phyloP scores from a whole-genome alignment of 2,113 vertebrate genomes.

The Spizaetus ornatus region DNA sequence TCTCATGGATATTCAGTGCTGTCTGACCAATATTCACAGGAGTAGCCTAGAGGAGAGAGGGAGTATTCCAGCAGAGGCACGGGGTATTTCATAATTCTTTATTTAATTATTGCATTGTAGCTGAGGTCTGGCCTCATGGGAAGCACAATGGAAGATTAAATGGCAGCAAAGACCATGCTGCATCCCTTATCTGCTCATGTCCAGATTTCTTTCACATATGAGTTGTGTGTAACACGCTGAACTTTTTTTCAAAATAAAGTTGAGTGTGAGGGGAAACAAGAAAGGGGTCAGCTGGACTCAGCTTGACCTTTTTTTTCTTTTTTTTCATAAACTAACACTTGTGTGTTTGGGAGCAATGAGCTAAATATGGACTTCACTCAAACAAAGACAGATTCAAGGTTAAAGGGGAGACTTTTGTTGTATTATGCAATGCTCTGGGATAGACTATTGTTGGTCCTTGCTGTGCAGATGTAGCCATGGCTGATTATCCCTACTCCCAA shows the following conservation, averaged over 20 bases:
- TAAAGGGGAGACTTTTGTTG: constrained; percentile 20
- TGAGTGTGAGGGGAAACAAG: background rate
- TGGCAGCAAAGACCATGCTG: background rate
- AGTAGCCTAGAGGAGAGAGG: background rate
- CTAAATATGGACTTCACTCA: background rate
- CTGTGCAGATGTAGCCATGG: constrained; percentile 46
- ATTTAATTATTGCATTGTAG: constrained; percentile 17
- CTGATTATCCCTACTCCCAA: constrained; percentile 50
- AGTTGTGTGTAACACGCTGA: background rate
- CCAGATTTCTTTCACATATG: background rate
- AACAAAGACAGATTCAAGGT: constrained; percentile 15
- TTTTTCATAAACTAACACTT: background rate
- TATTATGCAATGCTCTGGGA: constrained; percentile 34
- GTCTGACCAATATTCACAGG: background rate
- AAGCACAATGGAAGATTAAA: constrained; percentile 5
- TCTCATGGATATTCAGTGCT: background rate
- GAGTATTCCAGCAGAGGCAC: background rate
- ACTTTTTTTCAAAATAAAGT: background rate
- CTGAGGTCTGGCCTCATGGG: background rate
- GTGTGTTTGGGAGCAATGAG: constrained; percentile 18
- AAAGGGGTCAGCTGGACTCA: constrained; percentile 24
- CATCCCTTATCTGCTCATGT: background rate
- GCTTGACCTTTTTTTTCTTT: background rate
- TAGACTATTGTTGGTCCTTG: constrained; percentile 29
- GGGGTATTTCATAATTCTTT: constrained; percentile 21